Base-by-base conservation (phyloP, 2,888 invertebrate genomes). In the Rambutsinella grinnellia region DNA sequence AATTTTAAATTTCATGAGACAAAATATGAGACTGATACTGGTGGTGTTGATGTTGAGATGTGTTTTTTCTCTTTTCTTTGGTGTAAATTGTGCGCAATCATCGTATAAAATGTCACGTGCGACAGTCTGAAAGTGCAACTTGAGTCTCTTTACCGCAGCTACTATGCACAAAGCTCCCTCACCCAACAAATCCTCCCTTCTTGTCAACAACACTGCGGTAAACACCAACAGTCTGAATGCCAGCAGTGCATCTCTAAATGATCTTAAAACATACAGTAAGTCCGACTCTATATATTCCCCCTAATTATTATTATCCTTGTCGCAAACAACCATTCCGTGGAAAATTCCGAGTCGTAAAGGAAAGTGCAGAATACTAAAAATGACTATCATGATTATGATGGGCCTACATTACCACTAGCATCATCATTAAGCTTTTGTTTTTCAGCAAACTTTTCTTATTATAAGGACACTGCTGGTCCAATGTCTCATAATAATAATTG, bases 241-340 rank as follows among this genome's bases (percentile, higher is more conserved):
- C 6, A 65, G 51, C 44, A 51, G 63, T 60, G 65, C 72, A 58
- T 88, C 87, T 79, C 85, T 90, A 83, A 89, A 89, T 85, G 90
- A 90, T 86, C 89, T 91, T 83, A 91, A 91, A 88, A 89, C 90
- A 81, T 91, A 91, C 87, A 91, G 91, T 91, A 87, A 90, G 90
- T 89, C 36, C 36, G n/a, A n/a, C n/a, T n/a, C n/a, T n/a, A n/a
- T n/a, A n/a, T n/a, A n/a, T n/a, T n/a, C n/a, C n/a, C n/a, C n/a
- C n/a, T n/a, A n/a, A n/a, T n/a, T n/a, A n/a, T n/a, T n/a, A n/a
- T n/a, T n/a, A n/a, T n/a, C n/a, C n/a, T n/a, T n/a, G n/a, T n/a
- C n/a, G n/a, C n/a, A n/a, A n/a, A n/a, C n/a, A n/a, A n/a, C n/a
- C n/a, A n/a, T n/a, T n/a, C n/a, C n/a, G n/a, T n/a, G n/a, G n/a